Evolutionary conservation across 2,888 invertebrate species (phyloP).

Genomic region (Gonocerus acuteangulatus): DNA sequence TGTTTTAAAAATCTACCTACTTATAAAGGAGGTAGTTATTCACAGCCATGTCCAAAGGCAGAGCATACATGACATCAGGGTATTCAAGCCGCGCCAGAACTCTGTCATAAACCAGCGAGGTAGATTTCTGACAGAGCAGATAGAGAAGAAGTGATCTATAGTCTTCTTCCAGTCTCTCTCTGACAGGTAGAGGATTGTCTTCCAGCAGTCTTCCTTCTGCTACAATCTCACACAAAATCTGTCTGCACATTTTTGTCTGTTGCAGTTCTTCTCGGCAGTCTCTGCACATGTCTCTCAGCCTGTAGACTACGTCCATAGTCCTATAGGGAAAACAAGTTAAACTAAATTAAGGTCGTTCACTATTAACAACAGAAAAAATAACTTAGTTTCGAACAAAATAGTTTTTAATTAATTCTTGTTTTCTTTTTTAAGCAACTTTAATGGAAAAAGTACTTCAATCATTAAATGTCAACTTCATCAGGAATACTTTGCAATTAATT

Average conservation of each 20-base stretch:
- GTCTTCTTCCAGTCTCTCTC: constrained; percentile 11
- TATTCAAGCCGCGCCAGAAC: background rate
- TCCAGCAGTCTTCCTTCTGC: constrained; percentile 7
- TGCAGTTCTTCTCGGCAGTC: constrained; percentile 23
- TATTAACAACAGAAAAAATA: no score
- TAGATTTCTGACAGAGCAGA: background rate
- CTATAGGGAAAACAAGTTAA: background rate
- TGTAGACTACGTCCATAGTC: constrained; percentile 29
- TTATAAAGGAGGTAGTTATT: no score
- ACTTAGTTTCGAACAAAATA: no score
- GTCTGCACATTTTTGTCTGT: background rate
- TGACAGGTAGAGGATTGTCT: constrained; percentile 21
- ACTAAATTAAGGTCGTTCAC: background rate
- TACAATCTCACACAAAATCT: constrained; percentile 6
- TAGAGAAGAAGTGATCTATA: constrained; percentile 23
- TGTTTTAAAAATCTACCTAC: no score
- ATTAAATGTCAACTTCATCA: no score
- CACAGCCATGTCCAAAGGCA: no score
- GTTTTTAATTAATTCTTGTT: no score
- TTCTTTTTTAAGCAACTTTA: no score
- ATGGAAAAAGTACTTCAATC: no score
- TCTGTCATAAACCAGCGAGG: background rate
- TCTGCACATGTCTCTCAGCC: constrained; percentile 25
- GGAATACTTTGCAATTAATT: no score
- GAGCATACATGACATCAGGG: background rate